A percentile compares a stretch with the other conserved stretches of the same genome.
phyloP scores from a whole-genome alignment of 1,140 invertebrate genomes.

The Monomorium pharaonis region DNA sequence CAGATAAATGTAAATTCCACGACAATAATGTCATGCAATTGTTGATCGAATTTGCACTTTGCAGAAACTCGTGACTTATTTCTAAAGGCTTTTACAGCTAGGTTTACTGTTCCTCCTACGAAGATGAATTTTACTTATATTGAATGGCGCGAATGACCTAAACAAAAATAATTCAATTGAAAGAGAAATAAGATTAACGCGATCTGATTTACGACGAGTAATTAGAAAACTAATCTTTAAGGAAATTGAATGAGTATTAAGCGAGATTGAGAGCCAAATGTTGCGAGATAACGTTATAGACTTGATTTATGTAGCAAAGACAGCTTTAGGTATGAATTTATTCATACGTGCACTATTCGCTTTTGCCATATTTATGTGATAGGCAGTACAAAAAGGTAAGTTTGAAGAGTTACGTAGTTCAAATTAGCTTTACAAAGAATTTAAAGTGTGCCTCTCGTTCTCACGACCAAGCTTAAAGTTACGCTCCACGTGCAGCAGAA shows the following conservation, averaged over 20 bases:
- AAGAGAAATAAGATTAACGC: not conserved
- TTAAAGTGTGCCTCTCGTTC: not conserved
- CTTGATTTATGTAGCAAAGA: not conserved
- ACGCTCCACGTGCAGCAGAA: not conserved
- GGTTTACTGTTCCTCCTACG: not conserved
- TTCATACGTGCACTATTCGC: not conserved
- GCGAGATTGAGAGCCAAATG: not conserved
- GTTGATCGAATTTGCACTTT: constrained; percentile 39
- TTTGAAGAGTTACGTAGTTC: constrained; percentile 12
- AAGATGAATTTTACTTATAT: not conserved
- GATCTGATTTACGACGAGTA: not conserved
- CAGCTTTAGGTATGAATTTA: not conserved
- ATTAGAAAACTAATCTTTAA: not conserved
- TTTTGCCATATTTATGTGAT: not conserved
- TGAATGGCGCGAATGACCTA: not conserved
- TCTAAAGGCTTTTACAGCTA: not conserved
- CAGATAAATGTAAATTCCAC: constrained; percentile 14
- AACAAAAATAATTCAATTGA: not conserved
- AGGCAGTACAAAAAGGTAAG: not conserved
- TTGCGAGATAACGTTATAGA: not conserved
- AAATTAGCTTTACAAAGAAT: constrained; percentile 26
- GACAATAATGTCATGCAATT: not conserved
- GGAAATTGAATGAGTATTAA: not conserved
- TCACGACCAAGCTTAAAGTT: not conserved
- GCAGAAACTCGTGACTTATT: not conserved